Base-by-base conservation (phyloP, 1,140 invertebrate genomes). In the Antheraea pernyi region DNA sequence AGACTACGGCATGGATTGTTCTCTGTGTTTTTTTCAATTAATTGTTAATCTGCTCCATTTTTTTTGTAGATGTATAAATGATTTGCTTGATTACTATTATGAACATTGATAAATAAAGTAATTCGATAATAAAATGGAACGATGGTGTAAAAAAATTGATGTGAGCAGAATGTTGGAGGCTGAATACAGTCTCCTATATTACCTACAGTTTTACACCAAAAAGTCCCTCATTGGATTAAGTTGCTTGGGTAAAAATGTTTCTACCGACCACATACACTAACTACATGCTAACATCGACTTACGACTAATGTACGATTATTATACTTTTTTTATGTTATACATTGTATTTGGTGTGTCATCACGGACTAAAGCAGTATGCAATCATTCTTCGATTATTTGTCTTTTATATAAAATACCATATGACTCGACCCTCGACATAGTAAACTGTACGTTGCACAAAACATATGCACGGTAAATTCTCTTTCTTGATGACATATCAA, bases 231-330 rank as follows among this genome's bases (percentile, higher is more conserved):
- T 13, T 46, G 70, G 72, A 65, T 70, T 69, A 70, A 70, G 71
- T 71, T 64, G 75, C 69, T 73, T 72, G 65, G 72, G 64, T 46
- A 58, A 48, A 42, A 6, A 16, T 73, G 69, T 76, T 63, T 82
- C 78, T 83, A 85, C 84, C 86, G 85, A 90, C 86, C 88, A 86
- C 79, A 77, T 81, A 77, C 22, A 30, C 22, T 30, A 68, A 81
- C 86, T 88, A 87, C 77, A 72, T 77, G 72, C 88, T 88, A 90
- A 90, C 88, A 89, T 76, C 83, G 30, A 80, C 80, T 88, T 89
- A 89, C 65, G 42, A 73, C 81, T 87, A 89, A 74, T 74, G 75
- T 78, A 83, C 68, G 64, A 66, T 58, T 19, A 66, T 13, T 22
- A 58, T 36, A 30, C 11, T 42, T 9, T 9, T n/a, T 9, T 9